Percentiles rank a stretch among this genome's conserved stretches.
Conservation (phyloP, 2,113 vertebrate species). For the Epinephelus cyanopodus region DNA sequence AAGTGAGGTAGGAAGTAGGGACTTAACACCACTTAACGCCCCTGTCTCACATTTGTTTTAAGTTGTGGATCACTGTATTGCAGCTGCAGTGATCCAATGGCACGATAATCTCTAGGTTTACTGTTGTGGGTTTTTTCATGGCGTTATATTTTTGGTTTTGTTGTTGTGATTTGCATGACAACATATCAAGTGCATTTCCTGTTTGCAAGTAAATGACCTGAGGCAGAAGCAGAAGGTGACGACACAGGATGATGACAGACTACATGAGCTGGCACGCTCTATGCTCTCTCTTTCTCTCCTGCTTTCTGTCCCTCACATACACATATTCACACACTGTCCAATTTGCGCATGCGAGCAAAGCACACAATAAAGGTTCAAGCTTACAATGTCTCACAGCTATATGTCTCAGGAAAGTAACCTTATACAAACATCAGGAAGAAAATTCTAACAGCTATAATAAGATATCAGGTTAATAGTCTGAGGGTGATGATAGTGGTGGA, state of each 20-base stretch:
- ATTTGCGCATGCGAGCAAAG: slow-evolving; percentile 18
- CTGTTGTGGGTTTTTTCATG: too few relatives aligned
- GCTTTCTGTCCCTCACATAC: background rate
- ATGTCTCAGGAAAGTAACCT: slow-evolving; percentile 23
- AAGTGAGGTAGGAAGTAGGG: too few relatives aligned
- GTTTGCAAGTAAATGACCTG: background rate
- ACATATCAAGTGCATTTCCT: background rate
- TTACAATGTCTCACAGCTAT: slow-evolving; percentile 19
- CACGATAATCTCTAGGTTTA: too few relatives aligned
- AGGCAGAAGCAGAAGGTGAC: slow-evolving; percentile 2
- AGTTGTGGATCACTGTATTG: too few relatives aligned
- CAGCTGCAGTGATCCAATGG: too few relatives aligned
- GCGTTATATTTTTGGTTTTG: background rate
- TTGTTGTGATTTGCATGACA: background rate
- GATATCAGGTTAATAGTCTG: background rate
- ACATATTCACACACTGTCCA: background rate
- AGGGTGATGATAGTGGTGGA: background rate
- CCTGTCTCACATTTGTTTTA: too few relatives aligned
- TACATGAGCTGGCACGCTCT: background rate
- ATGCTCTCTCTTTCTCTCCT: background rate
- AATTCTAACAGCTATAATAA: background rate
- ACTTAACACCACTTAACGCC: too few relatives aligned
- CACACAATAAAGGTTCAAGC: slow-evolving; percentile 31
- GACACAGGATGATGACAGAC: background rate
- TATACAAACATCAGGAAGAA: slow-evolving; percentile 21